Base-by-base conservation (phyloP, 2,888 invertebrate species). In the Eustalomyia histrio region DNA sequence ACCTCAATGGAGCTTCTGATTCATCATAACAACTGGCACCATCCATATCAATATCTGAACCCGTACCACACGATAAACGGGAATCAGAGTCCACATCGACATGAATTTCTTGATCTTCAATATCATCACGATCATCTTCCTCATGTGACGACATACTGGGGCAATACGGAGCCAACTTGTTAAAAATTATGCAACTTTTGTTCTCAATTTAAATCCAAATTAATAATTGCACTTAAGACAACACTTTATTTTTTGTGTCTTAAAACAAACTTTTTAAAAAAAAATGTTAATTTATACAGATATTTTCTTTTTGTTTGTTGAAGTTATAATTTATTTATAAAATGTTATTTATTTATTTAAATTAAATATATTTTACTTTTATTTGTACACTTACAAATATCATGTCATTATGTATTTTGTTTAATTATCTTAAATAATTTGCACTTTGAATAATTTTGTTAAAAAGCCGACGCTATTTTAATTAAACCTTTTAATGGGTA, bases 1-100 rank as follows among this genome's bases (percentile, higher is more conserved):
- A 91, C 91, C 91, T 89, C 75, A 91, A 84, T 18, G 90, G 90
- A 64, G 89, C 89, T 84, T 91, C 91, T 12, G 91, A 88, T 79
- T 91, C 91, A 83, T 90, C 90, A 83, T 90, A 91, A 83, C 91
- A 91, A 84, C 90, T 91, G 83, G 88, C 90, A 39, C 88, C 89
- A 84, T 90, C 91, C 88, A 91, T 89, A 86, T 91, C 91, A 73
- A 91, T 88, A 85, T 91, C 91, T 68, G 91, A 90, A 64, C 90
- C 88, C 53, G 89, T 89, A 75, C 90, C 90, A 79, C 90, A 90
- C 81, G 86, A 91, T 86, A 91, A 88, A 58, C 91, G 84, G 24
- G 90, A 91, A 88, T 89, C 91, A 84, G 87, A 90, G 85, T 87
- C 92, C 78, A 89, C 91, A 86, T 88, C 91, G 83, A 88, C 91